phyloP scores from a whole-genome alignment of 2,888 invertebrate species.

The Caenorhabditis wallacei region DNA sequence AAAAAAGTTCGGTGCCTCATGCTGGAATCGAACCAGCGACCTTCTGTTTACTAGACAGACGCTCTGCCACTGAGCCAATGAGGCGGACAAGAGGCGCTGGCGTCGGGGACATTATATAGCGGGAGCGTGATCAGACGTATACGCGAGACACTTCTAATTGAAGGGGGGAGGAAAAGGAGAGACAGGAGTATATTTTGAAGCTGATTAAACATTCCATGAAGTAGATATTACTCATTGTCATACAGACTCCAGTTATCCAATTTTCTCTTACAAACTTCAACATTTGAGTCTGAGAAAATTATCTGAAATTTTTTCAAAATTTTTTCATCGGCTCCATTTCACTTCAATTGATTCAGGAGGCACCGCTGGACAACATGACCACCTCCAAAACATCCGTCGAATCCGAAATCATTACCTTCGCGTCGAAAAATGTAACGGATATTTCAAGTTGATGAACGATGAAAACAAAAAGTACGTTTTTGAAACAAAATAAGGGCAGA shows the following conservation, averaged over 20 bases:
- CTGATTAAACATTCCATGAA: no score
- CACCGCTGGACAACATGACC: slow-evolving; percentile 11
- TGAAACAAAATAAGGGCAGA: slow-evolving; percentile 53
- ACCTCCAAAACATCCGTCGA: slow-evolving; percentile 54
- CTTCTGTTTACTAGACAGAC: slow-evolving; percentile 82
- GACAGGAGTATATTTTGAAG: neutral
- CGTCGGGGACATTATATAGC: neutral
- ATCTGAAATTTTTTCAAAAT: no score
- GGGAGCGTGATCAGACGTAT: slow-evolving; percentile 4
- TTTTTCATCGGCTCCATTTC: neutral
- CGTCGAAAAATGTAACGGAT: slow-evolving; percentile 74
- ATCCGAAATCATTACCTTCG: slow-evolving; percentile 59
- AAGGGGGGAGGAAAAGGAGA: neutral
- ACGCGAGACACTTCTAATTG: no score
- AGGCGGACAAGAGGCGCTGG: slow-evolving; percentile 40
- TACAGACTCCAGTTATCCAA: no score
- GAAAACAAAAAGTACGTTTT: slow-evolving; percentile 73
- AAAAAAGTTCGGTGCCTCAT: slow-evolving; percentile 71
- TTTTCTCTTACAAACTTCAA: no score
- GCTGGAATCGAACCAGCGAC: slow-evolving; percentile 81
- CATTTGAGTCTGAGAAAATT: no score
- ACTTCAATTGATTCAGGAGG: slow-evolving; percentile 11
- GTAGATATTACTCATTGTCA: no score
- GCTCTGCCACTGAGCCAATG: slow-evolving; percentile 81
- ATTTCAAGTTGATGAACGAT: slow-evolving; percentile 75